Conservation (phyloP, 2,888 invertebrate species). For the Prosapia bicincta region DNA sequence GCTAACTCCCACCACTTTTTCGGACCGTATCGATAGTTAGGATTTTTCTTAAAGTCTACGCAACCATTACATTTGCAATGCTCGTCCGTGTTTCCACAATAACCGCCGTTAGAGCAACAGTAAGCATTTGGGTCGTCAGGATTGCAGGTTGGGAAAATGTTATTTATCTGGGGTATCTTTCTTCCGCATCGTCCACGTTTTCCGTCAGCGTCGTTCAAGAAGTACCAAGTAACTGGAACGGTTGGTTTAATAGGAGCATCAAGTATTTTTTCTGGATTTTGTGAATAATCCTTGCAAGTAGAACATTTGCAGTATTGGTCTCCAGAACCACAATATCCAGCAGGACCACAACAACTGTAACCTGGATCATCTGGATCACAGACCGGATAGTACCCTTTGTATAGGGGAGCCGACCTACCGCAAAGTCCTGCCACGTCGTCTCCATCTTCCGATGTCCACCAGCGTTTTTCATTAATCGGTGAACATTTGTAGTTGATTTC, state of each 20-base stretch:
- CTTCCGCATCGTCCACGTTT: conserved; percentile 31
- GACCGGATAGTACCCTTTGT: conserved; percentile 34
- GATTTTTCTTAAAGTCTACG: conserved; percentile 28
- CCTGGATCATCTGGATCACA: too few relatives aligned
- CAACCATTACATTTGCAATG: conserved; percentile 31
- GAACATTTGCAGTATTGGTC: too few relatives aligned
- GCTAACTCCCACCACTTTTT: too few relatives aligned
- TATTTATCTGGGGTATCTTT: conserved; percentile 29
- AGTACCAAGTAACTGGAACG: too few relatives aligned
- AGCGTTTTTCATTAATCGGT: too few relatives aligned
- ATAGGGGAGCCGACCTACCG: conserved; percentile 31
- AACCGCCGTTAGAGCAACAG: conserved; percentile 34
- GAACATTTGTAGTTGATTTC: conserved; percentile 31
- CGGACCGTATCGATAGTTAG: conserved; percentile 13
- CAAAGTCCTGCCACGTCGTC: conserved; percentile 34
- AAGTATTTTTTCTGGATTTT: conserved; percentile 29
- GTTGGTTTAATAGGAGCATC: conserved; percentile 31
- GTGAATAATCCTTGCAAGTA: conserved; percentile 29
- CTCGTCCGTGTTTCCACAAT: conserved; percentile 19
- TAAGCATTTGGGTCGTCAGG: conserved; percentile 32
- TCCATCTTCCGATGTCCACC: too few relatives aligned
- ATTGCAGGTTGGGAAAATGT: too few relatives aligned
- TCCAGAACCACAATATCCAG: conserved; percentile 33
- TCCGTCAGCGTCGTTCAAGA: conserved; percentile 29
- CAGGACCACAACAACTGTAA: too few relatives aligned